phyloP scores from a whole-genome alignment of 1,140 invertebrate genomes.

The Diorhabda elongata region DNA sequence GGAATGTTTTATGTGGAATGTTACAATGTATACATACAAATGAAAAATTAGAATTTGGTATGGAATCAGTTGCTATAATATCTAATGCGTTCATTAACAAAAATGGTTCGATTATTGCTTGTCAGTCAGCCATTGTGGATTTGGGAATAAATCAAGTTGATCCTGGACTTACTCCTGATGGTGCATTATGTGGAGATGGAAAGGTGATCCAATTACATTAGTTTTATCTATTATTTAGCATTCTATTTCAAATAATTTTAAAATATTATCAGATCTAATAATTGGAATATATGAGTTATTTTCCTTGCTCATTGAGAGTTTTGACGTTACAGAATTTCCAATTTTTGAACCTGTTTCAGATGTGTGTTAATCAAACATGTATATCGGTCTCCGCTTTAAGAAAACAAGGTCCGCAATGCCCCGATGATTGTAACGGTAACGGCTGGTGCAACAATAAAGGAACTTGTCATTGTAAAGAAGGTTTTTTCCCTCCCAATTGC shows the following conservation, averaged over 20 bases:
- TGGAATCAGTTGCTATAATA: constrained; percentile 82
- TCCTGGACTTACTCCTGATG: constrained; percentile 92
- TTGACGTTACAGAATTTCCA: too few relatives aligned
- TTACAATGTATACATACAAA: constrained; percentile 93
- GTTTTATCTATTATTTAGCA: constrained; percentile 23
- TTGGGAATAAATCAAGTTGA: constrained; percentile 88
- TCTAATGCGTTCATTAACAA: constrained; percentile 78
- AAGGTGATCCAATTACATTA: constrained; percentile 57
- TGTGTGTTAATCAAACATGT: constrained; percentile 92
- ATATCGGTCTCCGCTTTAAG: constrained; percentile 65
- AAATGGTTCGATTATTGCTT: constrained; percentile 70
- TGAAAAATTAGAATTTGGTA: constrained; percentile 93
- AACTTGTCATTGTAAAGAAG: constrained; percentile 91
- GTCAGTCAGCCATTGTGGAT: constrained; percentile 85
- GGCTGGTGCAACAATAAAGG: constrained; percentile 89
- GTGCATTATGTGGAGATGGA: constrained; percentile 85
- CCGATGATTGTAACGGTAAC: constrained; percentile 79
- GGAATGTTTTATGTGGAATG: constrained; percentile 84
- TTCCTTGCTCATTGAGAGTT: too few relatives aligned
- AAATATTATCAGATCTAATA: too few relatives aligned
- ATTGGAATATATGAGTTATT: too few relatives aligned
- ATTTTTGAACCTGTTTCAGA: constrained; percentile 53
- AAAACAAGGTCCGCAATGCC: constrained; percentile 56
- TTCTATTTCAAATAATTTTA: background rate
- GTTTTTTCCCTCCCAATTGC: constrained; percentile 85